Conservation (phyloP, 2,113 vertebrate species). For the Rallus limicola region DNA sequence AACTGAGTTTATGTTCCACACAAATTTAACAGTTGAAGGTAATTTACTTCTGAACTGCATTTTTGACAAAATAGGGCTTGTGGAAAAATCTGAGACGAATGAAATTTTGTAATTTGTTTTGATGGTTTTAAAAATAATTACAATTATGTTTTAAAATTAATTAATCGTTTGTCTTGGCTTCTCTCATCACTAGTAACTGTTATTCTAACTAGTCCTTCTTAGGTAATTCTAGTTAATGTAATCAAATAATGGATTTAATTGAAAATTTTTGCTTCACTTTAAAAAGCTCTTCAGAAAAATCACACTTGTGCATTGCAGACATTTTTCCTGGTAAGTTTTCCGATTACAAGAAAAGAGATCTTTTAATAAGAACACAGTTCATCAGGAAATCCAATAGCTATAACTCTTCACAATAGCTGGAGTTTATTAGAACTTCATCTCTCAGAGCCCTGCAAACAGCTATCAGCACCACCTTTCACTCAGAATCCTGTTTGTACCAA, state of each 20-base stretch:
- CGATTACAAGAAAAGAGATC: not conserved
- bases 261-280: not conserved
- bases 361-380: not conserved
- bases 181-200: not conserved
- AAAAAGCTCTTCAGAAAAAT: not conserved
- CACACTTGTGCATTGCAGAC: not conserved
- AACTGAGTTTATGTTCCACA: not conserved
- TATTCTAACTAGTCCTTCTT: not conserved
- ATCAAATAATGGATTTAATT: not conserved
- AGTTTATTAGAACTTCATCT: not conserved
- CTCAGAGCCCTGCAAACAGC: not conserved
- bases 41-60: not conserved
- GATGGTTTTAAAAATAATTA: not conserved
- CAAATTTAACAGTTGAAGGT: not conserved
- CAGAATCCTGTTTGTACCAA: not conserved
- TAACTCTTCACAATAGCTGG: not conserved
- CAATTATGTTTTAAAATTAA: not conserved
- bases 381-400: not conserved
- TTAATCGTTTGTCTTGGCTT: not conserved
- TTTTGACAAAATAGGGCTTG: not conserved
- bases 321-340: not conserved
- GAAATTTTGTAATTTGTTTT: not conserved
- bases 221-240: not conserved
- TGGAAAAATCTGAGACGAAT: not conserved
- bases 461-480: not conserved